phyloP scores from a whole-genome alignment of 2,888 invertebrate genomes.

The Pristionchus entomophagus region DNA sequence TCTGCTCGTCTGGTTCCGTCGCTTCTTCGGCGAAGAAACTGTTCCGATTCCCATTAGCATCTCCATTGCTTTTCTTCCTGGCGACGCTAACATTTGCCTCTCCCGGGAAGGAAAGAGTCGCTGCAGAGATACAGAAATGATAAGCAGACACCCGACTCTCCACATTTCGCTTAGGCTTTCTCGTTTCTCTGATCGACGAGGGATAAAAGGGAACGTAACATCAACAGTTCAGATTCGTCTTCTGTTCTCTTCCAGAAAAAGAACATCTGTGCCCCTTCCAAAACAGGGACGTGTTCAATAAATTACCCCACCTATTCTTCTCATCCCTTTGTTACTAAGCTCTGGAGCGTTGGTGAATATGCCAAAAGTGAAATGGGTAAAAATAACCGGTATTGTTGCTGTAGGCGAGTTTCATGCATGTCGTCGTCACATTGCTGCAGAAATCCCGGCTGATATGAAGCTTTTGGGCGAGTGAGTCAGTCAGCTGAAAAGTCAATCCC shows the following conservation, averaged over 20 bases:
- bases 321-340: background rate
- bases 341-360: too few relatives aligned
- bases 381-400: constrained; percentile 42
- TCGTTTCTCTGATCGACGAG: background rate
- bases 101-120: constrained; percentile 47
- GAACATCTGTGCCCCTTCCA: background rate
- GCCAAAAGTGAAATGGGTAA: background rate
- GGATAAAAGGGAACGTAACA: background rate
- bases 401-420: constrained; percentile 39
- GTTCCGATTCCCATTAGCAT: constrained; percentile 21
- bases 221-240: too few relatives aligned
- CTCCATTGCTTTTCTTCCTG: background rate
- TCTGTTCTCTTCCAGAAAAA: background rate
- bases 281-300: background rate
- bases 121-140: background rate
- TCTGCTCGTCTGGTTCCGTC: background rate
- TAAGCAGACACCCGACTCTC: background rate
- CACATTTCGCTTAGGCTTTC: background rate
- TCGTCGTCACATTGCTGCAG: constrained; percentile 27
- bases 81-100: background rate
- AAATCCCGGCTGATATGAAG: constrained; percentile 40
- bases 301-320: background rate
- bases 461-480: background rate
- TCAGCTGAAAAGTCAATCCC: constrained; percentile 29
- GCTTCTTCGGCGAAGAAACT: background rate